A percentile compares a stretch with the other conserved stretches of the same genome.
Conservation (phyloP, 2,113 vertebrate species). For the Lophochroa leadbeateri region DNA sequence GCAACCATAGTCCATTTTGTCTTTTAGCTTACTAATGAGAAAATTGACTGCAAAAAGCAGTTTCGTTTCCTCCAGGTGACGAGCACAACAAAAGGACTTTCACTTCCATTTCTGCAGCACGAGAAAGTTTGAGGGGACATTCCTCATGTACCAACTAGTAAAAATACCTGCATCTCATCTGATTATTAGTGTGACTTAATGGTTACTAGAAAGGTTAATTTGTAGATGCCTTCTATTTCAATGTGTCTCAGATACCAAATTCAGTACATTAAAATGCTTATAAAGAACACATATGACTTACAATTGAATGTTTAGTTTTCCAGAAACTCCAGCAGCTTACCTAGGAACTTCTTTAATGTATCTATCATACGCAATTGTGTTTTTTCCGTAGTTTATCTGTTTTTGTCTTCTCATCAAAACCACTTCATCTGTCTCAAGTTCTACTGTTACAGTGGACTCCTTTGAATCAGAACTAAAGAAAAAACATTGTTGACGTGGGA, state of each 20-base stretch:
- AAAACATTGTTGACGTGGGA: background rate
- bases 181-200: background rate
- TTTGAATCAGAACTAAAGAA: constrained; percentile 88
- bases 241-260: background rate
- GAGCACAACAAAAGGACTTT: background rate
- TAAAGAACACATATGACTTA: background rate
- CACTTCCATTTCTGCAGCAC: background rate
- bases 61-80: background rate
- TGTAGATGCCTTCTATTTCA: background rate
- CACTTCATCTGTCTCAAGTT: constrained; percentile 90
- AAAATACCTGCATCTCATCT: background rate
- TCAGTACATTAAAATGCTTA: background rate
- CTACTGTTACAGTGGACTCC: constrained; percentile 75
- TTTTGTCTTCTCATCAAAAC: constrained; percentile 93
- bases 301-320: background rate
- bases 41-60: background rate
- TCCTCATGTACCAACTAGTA: background rate
- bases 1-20: background rate
- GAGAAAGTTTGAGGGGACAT: background rate
- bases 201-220: background rate
- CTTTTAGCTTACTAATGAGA: background rate
- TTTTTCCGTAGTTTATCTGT: constrained; percentile 97
- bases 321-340: constrained; percentile 66
- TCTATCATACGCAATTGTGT: constrained; percentile 92
- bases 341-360: constrained; percentile 92